Evolutionary conservation across 2,113 vertebrate genomes (phyloP), one percentile per base, ranked within the genome.

Genomic region (Harpagus bidentatus): DNA sequence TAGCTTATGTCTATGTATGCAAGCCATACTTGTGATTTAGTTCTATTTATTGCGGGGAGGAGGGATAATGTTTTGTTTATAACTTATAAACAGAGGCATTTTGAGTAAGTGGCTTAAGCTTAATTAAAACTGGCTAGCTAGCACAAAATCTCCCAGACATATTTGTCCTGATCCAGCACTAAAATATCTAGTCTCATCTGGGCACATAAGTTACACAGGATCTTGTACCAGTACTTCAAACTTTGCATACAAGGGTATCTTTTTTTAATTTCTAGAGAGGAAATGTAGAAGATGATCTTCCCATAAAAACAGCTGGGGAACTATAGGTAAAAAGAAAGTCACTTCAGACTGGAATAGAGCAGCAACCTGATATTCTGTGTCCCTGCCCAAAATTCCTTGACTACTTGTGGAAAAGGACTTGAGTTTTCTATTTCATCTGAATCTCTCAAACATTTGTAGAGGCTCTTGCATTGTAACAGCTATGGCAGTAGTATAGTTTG

Each of bases 281-380:
- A 95, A 91, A 23, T 93, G 55, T 77, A 97, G 95, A 95, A 94
- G 93, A 96, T 85, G 58, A 95, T 94, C 95, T 91, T 94, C 89
- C 87, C 67, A 82, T 95, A 93, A 90, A 94, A 96, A 88, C 89
- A 95, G 78, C 93, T 96, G 78, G 89, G 97, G 89, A 95, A 87
- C 89, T 95, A 5, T 95, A 97, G 93, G 78, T 84, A 90, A 90
- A 97, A 93, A 90, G 92, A 91, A 92, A 87, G 70, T 94, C 78
- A 48, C 95, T 77, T 89, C 95, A 96, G 84, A 89, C 89, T 91
- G 93, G 89, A 93, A n/a, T 80, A 96, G 94, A 95, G 79, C 93
- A 95, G 93, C 93, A 97, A 83, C 67, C 53, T 62, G 86, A 52
- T 92, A n/a, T 79, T 94, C 74, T 79, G 70, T 94, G 62, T 93